Base-by-base conservation (phyloP, 2,113 vertebrate species). In the Barbus barbus region DNA sequence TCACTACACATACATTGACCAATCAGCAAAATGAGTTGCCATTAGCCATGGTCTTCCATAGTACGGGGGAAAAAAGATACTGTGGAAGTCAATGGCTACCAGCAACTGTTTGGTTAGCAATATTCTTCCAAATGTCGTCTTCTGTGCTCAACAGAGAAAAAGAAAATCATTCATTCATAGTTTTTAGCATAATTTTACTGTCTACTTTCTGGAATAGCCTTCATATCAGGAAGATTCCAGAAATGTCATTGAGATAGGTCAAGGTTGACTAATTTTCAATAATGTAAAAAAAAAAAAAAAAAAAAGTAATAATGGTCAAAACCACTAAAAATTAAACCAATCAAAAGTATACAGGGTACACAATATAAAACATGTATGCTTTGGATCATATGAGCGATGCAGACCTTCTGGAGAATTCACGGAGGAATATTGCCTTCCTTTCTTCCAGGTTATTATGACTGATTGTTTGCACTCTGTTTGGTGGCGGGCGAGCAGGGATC, bases 331-430 rank as follows among this genome's bases (percentile, higher is more conserved):
- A 31, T 53, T 20, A 24, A 85, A 83, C 28, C 14, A 83, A 51
- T 51, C 14, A 51, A 28, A 51, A 75, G 5, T 16, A 26, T 44
- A 33, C 72, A 13, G 11, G 41, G 2, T 24, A 12, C 41, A 26
- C 1, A 41, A n/a, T 41, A n/a, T 73, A 73, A 24, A 72, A 73
- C 41, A 74, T 76, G 79, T 28, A 67, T 83, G 61, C 36, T 67
- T 33, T 36, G 63, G 4, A 12, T 81, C 65, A 46, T 63, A 77
- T 44, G 61, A 41, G 56, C 48, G 6, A 51, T 51, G 48, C 24
- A 58, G 83, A 89, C 87, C 87, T 84, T 88, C 77, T 76, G 58
- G 0, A 77, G 71, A 80, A 80, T 75, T 69, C 65, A 38, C 24
- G 12, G 51, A 22, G 36, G 82, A 74, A 82, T 84, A 16, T 31